Percentiles rank a stretch among this genome's conserved stretches.
These are phyloP conservation scores for Taeniopygia guttata DNA, from an alignment of 2,797 vertebrate species.

Conservation along the genomic window DNA sequence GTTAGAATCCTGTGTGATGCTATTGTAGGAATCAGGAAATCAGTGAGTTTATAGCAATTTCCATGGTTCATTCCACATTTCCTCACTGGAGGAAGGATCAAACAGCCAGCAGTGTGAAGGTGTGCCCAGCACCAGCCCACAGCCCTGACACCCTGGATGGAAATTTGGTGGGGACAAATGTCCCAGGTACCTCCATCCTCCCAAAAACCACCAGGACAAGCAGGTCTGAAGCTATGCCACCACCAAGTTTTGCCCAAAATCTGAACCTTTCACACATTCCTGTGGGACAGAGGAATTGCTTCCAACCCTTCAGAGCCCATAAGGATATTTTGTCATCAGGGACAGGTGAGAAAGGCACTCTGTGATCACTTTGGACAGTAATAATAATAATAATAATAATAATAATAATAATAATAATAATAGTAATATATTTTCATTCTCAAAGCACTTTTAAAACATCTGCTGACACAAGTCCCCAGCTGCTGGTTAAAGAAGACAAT, in stretches of 20 bases:
- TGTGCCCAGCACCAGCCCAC: background rate
- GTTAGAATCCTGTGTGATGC: rapidly evolving
- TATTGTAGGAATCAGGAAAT: conserved; percentile 11
- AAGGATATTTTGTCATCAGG: background rate
- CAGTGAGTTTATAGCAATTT: background rate
- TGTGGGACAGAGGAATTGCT: background rate
- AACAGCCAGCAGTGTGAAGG: background rate
- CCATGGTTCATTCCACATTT: background rate
- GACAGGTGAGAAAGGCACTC: background rate
- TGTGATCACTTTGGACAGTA: background rate
- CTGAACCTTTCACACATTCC: background rate
- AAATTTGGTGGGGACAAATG: rapidly evolving
- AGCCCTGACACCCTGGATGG: background rate
- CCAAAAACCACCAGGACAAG: background rate
- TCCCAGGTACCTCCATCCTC: background rate
- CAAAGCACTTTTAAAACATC: background rate
- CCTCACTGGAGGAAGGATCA: background rate
- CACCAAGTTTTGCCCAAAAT: background rate
- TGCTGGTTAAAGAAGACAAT: background rate
- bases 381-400: background rate
- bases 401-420: background rate
- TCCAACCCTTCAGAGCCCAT: background rate
- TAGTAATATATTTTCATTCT: background rate
- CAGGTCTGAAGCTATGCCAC: background rate
- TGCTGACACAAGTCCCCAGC: background rate